phyloP scores from a whole-genome alignment of 92 coral and sea anemone species.

The Ricordea florida region DNA sequence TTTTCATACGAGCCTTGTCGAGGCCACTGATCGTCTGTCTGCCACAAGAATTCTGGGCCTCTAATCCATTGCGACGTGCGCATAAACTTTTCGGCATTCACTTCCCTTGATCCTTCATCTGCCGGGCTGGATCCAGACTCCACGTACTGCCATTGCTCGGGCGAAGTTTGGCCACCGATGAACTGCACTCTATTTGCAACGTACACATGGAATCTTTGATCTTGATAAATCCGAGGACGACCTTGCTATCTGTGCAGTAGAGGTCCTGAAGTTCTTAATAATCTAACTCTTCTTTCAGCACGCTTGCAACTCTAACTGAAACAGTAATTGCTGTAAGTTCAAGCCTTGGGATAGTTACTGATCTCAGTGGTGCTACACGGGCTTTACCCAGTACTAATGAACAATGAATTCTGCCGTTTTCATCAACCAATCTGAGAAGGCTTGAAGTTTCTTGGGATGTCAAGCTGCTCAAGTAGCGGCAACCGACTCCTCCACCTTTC shows the following conservation, averaged over 20 bases:
- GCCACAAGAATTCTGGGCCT: slow-evolving; percentile 22
- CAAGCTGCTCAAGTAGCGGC: too few relatives aligned
- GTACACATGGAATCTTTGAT: slow-evolving; percentile 11
- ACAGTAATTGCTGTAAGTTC: slow-evolving; percentile 14
- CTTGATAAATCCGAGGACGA: slow-evolving; percentile 9
- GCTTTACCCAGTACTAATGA: background rate
- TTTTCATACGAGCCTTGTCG: background rate
- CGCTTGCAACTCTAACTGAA: background rate
- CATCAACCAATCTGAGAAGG: slow-evolving; percentile 2
- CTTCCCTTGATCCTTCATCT: slow-evolving; percentile 52
- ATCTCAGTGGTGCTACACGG: background rate
- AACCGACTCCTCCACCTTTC: too few relatives aligned
- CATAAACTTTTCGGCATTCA: slow-evolving; percentile 5
- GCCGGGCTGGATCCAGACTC: slow-evolving; percentile 19
- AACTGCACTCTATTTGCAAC: background rate
- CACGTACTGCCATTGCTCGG: slow-evolving; percentile 29
- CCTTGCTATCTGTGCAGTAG: slow-evolving; percentile 14
- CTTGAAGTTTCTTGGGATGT: too few relatives aligned
- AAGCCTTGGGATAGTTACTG: background rate
- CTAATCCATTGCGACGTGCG: slow-evolving; percentile 6
- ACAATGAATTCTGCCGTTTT: background rate
- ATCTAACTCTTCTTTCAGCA: slow-evolving; percentile 12
- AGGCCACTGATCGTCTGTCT: slow-evolving; percentile 22
- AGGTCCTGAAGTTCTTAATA: background rate
- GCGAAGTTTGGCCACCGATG: slow-evolving; percentile 3